phyloP scores from a whole-genome alignment of 2,113 vertebrate genomes.

The Neolamprologus modestus region DNA sequence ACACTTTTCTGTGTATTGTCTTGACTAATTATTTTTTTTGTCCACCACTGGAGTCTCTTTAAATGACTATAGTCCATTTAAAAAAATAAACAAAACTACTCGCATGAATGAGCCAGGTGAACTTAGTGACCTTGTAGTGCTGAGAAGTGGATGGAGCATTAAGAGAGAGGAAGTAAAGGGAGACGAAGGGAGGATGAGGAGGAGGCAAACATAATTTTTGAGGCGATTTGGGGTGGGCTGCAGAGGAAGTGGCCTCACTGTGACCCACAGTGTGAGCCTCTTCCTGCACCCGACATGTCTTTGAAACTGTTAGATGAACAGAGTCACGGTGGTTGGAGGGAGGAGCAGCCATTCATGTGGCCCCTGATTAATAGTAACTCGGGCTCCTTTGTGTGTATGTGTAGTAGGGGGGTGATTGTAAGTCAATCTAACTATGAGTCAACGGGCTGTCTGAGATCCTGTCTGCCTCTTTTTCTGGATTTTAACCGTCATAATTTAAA shows the following conservation, averaged over 20 bases:
- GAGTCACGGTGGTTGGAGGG: slow-evolving; percentile 16
- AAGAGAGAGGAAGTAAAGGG: slow-evolving; percentile 22
- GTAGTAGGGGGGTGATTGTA: neutral
- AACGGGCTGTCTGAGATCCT: neutral
- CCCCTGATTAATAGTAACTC: slow-evolving; percentile 40
- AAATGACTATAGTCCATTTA: neutral
- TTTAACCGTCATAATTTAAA: neutral
- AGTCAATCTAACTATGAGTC: slow-evolving; percentile 29
- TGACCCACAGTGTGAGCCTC: slow-evolving; percentile 39
- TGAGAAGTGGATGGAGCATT: neutral
- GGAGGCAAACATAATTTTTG: neutral
- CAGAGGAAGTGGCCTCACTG: slow-evolving; percentile 57
- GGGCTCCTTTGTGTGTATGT: neutral
- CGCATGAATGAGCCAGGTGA: neutral
- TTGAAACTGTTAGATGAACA: slow-evolving; percentile 52
- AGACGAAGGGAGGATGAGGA: neutral
- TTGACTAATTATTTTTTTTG: neutral
- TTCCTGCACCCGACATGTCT: slow-evolving; percentile 26
- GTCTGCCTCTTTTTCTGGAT: neutral
- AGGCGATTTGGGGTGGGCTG: slow-evolving; percentile 24
- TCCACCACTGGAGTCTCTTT: neutral
- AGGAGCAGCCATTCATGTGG: slow-evolving; percentile 41
- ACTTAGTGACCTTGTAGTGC: neutral
- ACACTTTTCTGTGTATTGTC: neutral
- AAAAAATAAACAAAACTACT: neutral